Percentiles rank a stretch among this genome's conserved stretches.
Evolutionary conservation across 1,140 invertebrate genomes (phyloP).

Genomic region (Procambarus clarkii): DNA sequence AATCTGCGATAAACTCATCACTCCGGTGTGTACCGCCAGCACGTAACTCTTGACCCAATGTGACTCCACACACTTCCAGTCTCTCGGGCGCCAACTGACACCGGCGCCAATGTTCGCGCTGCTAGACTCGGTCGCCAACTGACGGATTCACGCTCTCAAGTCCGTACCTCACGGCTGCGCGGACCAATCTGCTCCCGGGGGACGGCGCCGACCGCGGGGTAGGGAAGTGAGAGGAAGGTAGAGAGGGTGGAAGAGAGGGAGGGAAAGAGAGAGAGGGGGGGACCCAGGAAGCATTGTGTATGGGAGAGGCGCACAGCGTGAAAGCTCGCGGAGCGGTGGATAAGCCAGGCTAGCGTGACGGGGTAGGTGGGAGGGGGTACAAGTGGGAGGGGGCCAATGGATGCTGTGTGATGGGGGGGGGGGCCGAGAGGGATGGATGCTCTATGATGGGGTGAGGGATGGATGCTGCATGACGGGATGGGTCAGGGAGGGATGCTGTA

Average conservation of each 20-base stretch:
- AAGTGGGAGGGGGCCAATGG: no score
- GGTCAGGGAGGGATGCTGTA: no score
- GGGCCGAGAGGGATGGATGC: no score
- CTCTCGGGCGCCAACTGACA: no score
- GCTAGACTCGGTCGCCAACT: neutral
- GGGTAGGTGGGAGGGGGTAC: no score
- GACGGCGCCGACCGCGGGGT: slow-evolving; percentile 2
- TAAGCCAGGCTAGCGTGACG: no score
- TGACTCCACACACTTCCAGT: neutral
- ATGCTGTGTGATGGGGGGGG: no score
- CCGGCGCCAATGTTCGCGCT: neutral
- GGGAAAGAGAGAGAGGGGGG: neutral
- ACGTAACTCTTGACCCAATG: neutral
- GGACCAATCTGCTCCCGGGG: neutral
- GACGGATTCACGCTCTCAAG: neutral
- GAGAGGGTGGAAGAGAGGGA: neutral
- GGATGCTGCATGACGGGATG: no score
- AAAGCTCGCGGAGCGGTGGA: no score
- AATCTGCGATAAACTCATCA: no score
- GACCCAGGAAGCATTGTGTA: slow-evolving; percentile 1
- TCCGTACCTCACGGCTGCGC: neutral
- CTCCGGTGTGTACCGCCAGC: no score
- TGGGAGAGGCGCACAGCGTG: neutral
- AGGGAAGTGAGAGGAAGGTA: neutral
- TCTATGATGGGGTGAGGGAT: no score